Evolutionary conservation across 2,888 invertebrate species (phyloP), one percentile per base, ranked within the genome.

Genomic region (Limulus polyphemus): DNA sequence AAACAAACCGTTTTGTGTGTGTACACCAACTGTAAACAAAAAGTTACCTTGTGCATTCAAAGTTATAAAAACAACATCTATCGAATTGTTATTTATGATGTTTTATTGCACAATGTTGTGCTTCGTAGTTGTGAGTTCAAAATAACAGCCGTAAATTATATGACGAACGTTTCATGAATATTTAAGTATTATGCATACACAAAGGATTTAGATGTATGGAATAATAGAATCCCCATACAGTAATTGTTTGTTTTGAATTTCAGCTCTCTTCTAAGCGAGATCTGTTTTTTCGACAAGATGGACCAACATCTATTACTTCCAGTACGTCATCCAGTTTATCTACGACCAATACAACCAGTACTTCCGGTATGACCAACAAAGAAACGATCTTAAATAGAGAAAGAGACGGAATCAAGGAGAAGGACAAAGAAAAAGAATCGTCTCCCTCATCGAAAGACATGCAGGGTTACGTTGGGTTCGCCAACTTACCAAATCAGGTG

Each of bases 401-500:
- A 11, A 54, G 32, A 54, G 54, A 54, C 3, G 14, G 51, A 51
- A 11, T 11, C 3, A n/a, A 32, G 11, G 54, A 16, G 12, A 54
- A 32, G 32, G 54, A 54, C 32, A 16, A 32, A n/a, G 54, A 54
- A 11, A 54, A 54, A 54, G 54, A 54, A 11, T 47, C 47, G 1
- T 50, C 32, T 10, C 13, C 54, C 14, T 50, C 58, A 10, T 57
- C 60, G 17, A 68, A 68, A 62, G 70, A 69, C 17, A 46, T 61
- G 16, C 67, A 69, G 14, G 67, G 61, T 11, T 67, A 66, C 58
- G 70, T 70, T 48, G 70, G 70, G 1, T 70, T 69, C 55, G 67
- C 67, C 47, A 67, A 69, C 58, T 52, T 70, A 14, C 70, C 70
- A 10, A 68, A 68, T 63, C 70, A 70, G 59, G 70, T 70, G 13